These are phyloP conservation scores for Drosophila prosaltans DNA, from an alignment of 1,140 invertebrate genomes.

Conservation along the genomic window DNA sequence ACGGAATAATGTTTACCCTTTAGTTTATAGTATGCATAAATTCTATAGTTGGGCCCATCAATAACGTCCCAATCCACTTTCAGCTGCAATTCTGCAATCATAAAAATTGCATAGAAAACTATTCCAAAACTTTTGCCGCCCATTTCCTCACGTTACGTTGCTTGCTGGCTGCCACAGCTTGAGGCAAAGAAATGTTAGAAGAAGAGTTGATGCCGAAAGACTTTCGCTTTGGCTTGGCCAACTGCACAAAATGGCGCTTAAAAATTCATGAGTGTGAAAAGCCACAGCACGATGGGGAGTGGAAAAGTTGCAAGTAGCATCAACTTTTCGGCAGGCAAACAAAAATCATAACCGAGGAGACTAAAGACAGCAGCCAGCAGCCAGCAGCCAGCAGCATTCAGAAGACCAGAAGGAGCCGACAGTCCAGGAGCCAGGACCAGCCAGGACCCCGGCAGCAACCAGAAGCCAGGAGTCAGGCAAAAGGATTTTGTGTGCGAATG, in stretches of 20 bases:
- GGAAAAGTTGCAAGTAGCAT: slow-evolving; percentile 38
- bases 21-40: slow-evolving; percentile 12
- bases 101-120: slow-evolving; percentile 62
- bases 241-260: slow-evolving; percentile 56
- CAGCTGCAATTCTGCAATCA: slow-evolving; percentile 49
- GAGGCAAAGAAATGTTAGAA: slow-evolving; percentile 1
- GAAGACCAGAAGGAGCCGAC: not conserved
- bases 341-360: slow-evolving; percentile 48
- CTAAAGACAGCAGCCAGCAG: not conserved
- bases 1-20: slow-evolving; percentile 3
- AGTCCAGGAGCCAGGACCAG: not conserved
- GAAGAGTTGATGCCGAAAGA: not conserved
- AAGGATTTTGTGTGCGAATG: slow-evolving; percentile 25
- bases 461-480: not conserved
- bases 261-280: slow-evolving; percentile 64
- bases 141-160: not conserved
- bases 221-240: slow-evolving; percentile 43
- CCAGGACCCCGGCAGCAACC: not conserved
- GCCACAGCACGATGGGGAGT: slow-evolving; percentile 49
- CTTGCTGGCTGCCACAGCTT: not conserved
- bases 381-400: not conserved
- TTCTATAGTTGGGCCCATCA: slow-evolving; percentile 16
- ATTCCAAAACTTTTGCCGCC: slow-evolving; percentile 46
- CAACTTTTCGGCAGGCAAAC: slow-evolving; percentile 57
- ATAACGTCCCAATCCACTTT: slow-evolving; percentile 12